These are phyloP conservation scores for Polyommatus icarus DNA, from an alignment of 2,888 invertebrate genomes.

Conservation along the genomic window DNA sequence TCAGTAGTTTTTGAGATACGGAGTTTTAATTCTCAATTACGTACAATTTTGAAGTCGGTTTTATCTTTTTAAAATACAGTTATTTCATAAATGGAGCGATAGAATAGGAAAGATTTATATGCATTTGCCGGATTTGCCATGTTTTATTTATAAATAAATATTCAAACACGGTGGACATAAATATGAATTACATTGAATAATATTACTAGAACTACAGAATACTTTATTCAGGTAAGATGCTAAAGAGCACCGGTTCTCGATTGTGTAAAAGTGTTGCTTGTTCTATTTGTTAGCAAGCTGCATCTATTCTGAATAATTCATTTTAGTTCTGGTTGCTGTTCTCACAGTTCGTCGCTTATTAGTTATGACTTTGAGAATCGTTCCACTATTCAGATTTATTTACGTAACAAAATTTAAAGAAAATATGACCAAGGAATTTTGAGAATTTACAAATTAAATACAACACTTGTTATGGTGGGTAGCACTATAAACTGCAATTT, in stretches of 20 bases:
- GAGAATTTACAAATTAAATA: background rate
- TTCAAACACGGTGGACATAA: too few species aligned
- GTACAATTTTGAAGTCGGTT: too few species aligned
- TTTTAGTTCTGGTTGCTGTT: slow-evolving; percentile 53
- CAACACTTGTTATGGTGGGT: background rate
- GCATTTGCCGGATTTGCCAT: background rate
- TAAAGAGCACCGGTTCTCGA: background rate
- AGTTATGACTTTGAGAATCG: slow-evolving; percentile 1
- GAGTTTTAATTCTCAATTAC: too few species aligned
- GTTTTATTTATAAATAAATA: background rate
- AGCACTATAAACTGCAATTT: too few species aligned
- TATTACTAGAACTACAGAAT: background rate
- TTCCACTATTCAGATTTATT: background rate
- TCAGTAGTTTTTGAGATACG: too few species aligned
- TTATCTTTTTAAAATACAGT: too few species aligned
- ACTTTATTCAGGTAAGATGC: background rate
- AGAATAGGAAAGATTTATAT: too few species aligned
- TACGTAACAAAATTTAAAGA: background rate
- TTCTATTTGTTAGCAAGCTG: slow-evolving; percentile 42
- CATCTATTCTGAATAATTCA: slow-evolving; percentile 70
- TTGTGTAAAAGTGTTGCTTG: slow-evolving; percentile 10
- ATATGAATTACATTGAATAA: background rate
- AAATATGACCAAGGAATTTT: background rate
- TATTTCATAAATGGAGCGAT: too few species aligned
- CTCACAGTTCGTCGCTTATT: slow-evolving; percentile 27